Conservation (phyloP, 2,113 vertebrate genomes). For the Gymnogyps californianus region DNA sequence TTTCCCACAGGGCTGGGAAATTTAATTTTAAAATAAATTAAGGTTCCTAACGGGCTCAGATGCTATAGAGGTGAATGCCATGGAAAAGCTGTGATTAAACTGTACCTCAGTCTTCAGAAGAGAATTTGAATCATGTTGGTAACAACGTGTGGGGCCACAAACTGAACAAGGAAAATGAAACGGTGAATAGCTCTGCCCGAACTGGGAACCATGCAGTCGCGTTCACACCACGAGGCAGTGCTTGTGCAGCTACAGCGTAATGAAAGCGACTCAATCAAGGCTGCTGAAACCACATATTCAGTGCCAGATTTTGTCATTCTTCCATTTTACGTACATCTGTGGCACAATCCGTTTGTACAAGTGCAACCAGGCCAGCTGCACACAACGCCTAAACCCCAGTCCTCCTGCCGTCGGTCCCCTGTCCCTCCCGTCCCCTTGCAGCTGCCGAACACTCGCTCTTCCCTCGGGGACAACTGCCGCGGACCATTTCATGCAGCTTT, state of each 20-base stretch:
- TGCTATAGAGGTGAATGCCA: not conserved
- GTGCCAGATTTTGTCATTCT: fast-evolving
- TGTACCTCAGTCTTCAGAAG: not conserved
- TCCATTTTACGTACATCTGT: fast-evolving
- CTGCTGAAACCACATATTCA: fast-evolving
- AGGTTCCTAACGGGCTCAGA: not conserved
- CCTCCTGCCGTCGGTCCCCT: fast-evolving
- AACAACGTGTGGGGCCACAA: not conserved
- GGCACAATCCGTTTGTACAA: fast-evolving
- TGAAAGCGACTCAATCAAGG: fast-evolving
- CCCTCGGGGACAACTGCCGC: not conserved
- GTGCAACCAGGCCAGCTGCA: fast-evolving
- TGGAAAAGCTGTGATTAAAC: not conserved
- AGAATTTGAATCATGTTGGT: fast-evolving
- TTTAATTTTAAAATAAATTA: not conserved
- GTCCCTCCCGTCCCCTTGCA: not conserved
- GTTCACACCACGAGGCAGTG: fast-evolving
- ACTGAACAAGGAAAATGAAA: fast-evolving
- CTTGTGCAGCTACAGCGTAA: fast-evolving
- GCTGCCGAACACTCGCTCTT: not conserved
- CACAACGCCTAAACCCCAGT: fast-evolving
- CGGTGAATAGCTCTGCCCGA: fast-evolving
- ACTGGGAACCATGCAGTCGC: fast-evolving
- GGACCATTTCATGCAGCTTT: not conserved
- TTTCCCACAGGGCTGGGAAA: not conserved